A percentile compares a stretch with the other conserved stretches of the same genome.
Conservation (phyloP, 30 jellyfish, hydroid and myxozoan genomes). For the Clytia hemisphaerica region DNA sequence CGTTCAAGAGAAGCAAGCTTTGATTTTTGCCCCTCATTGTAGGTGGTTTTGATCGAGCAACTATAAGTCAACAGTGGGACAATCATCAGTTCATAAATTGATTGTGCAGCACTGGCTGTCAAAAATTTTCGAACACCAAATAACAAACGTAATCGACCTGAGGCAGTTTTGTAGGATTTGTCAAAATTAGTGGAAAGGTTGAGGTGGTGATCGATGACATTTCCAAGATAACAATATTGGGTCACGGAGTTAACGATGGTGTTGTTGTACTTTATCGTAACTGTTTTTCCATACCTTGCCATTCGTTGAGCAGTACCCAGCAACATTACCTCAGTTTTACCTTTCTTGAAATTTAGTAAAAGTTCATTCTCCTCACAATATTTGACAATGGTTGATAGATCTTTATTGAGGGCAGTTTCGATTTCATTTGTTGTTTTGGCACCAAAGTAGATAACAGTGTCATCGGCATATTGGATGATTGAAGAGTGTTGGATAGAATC, state of each 20-base stretch:
- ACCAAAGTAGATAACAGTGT: constrained; percentile 3
- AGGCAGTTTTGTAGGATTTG: constrained; percentile 31
- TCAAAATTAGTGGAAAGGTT: constrained; percentile 22
- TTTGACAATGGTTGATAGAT: background rate
- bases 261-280: constrained; percentile 11
- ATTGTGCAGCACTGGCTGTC: constrained; percentile 40
- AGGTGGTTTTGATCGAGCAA: background rate
- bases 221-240: no score
- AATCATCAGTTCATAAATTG: constrained; percentile 54
- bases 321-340: constrained; percentile 41
- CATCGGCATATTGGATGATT: background rate
- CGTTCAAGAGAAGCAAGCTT: constrained; percentile 8
- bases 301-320: constrained; percentile 49
- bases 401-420: background rate
- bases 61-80: constrained; percentile 42
- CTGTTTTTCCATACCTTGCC: constrained; percentile 38
- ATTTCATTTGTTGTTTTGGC: background rate
- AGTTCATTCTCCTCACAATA: constrained; percentile 38
- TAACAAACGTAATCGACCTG: constrained; percentile 52
- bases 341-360: constrained; percentile 37
- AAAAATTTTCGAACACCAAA: constrained; percentile 34
- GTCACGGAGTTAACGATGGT: background rate
- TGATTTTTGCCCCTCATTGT: background rate
- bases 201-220: constrained; percentile 36
- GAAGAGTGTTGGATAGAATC: background rate